phyloP scores from a whole-genome alignment of 1,140 invertebrate genomes.

The Periplaneta americana region DNA sequence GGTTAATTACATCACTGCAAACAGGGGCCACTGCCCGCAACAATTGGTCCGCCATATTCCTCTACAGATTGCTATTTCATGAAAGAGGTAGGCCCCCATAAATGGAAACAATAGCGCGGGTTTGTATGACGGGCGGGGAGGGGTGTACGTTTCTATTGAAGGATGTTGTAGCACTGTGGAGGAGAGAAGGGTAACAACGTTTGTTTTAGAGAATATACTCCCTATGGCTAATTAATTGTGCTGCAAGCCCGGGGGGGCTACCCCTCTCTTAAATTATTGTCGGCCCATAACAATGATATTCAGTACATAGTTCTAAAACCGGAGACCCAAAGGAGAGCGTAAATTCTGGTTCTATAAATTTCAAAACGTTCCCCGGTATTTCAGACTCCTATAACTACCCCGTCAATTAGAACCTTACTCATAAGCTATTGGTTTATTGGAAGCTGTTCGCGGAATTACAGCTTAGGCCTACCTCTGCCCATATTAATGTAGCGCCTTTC shows the following conservation, averaged over 20 bases:
- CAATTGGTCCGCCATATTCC: too few relatives aligned
- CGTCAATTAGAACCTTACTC: background rate
- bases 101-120: background rate
- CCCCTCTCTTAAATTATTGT: background rate
- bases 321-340: background rate
- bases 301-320: too few relatives aligned
- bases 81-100: too few relatives aligned
- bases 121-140: background rate
- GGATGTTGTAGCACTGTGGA: background rate
- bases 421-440: background rate
- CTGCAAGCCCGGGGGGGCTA: background rate
- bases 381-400: background rate
- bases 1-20: background rate
- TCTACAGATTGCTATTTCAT: background rate
- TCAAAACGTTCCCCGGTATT: background rate
- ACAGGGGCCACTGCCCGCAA: background rate
- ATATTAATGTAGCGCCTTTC: too few relatives aligned
- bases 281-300: background rate
- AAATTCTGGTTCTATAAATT: background rate
- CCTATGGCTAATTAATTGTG: constrained; percentile 11
- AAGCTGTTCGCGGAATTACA: background rate
- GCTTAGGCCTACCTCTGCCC: too few relatives aligned
- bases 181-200: too few relatives aligned
- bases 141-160: background rate
- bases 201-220: constrained; percentile 10